Conservation (phyloP, 2,113 vertebrate species). For the Grallaria varia region DNA sequence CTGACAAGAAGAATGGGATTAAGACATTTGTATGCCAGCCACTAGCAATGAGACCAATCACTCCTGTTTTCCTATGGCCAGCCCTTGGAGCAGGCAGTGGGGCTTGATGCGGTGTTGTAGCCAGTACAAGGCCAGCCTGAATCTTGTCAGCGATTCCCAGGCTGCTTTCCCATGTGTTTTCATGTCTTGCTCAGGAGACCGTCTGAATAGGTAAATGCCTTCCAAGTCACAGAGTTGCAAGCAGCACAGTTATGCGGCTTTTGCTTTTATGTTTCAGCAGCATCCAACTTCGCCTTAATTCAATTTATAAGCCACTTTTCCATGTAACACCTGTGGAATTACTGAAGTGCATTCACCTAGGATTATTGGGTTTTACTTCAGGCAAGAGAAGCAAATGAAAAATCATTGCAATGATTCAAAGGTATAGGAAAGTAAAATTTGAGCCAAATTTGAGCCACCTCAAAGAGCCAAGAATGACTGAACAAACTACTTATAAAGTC, state of each 20-base stretch:
- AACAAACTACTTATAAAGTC: neutral
- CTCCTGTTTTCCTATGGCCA: neutral
- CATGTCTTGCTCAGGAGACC: neutral
- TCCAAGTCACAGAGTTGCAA: neutral
- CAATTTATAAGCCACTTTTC: neutral
- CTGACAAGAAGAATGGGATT: neutral
- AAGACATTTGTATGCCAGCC: neutral
- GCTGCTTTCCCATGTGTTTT: neutral
- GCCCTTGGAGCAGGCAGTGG: neutral
- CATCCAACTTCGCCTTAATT: neutral
- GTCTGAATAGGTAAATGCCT: neutral
- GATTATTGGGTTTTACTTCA: slow-evolving; percentile 19
- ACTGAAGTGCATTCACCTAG: neutral
- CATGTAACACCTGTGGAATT: neutral
- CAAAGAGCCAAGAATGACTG: neutral
- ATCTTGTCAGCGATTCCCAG: neutral
- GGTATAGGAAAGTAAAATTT: neutral
- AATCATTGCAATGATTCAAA: neutral
- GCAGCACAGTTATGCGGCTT: neutral
- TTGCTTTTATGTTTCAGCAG: neutral
- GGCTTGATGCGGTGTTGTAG: neutral
- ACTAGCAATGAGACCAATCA: neutral
- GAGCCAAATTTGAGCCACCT: neutral
- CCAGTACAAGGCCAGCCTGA: neutral
- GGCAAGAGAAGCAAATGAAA: slow-evolving; percentile 4